phyloP scores from a whole-genome alignment of 2,888 invertebrate species.

The Chelonus formosanus region DNA sequence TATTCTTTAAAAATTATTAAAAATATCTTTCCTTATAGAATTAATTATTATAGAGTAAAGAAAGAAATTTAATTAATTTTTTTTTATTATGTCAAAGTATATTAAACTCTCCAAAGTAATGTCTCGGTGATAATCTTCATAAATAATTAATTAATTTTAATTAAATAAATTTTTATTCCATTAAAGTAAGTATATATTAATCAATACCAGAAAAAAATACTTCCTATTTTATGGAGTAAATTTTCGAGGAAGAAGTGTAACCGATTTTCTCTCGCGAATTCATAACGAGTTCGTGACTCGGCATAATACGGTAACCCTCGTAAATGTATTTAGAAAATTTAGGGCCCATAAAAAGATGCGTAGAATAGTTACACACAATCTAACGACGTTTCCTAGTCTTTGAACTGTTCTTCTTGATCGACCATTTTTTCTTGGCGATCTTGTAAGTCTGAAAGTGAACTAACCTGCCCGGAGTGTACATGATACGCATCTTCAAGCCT shows the following conservation, averaged over 20 bases:
- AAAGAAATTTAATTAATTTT: no score
- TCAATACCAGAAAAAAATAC: no score
- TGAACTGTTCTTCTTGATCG: slow-evolving; percentile 10
- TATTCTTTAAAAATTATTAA: no score
- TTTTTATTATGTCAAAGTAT: no score
- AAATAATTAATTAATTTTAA: no score
- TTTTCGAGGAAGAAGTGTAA: slow-evolving; percentile 56
- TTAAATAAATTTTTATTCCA: no score
- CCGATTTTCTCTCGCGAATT: slow-evolving; percentile 59
- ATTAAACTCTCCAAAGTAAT: no score
- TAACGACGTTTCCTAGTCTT: slow-evolving; percentile 36
- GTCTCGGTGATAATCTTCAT: no score
- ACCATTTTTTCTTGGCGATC: slow-evolving; percentile 4
- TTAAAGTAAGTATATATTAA: no score
- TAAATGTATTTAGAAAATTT: slow-evolving; percentile 43
- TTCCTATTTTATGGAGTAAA: slow-evolving; percentile 35
- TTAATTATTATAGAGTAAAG: no score
- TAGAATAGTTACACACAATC: slow-evolving; percentile 42
- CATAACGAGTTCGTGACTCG: slow-evolving; percentile 65
- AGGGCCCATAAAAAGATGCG: slow-evolving; percentile 18
- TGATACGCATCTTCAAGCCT: slow-evolving; percentile 23
- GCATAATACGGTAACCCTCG: slow-evolving; percentile 62
- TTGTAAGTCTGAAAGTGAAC: slow-evolving; percentile 11
- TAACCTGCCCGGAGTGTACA: slow-evolving; percentile 9
- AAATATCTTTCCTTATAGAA: no score